Conservation (phyloP, 2,888 invertebrate species). For the Eretmocerus hayati region DNA sequence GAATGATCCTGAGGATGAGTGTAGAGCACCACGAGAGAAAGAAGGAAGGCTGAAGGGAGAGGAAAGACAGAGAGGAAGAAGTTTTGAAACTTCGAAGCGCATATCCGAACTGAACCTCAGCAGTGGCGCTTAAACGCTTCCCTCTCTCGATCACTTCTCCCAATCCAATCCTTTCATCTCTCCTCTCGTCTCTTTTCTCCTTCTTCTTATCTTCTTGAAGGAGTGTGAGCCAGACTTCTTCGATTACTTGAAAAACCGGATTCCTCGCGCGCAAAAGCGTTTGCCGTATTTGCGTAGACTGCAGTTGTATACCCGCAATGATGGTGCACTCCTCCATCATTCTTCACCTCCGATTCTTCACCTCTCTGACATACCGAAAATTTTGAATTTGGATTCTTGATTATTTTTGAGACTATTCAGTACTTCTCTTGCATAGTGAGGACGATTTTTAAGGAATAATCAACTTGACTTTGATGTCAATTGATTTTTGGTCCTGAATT, state of each 20-base stretch:
- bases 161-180: no score
- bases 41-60: not conserved
- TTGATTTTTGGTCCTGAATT: no score
- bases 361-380: no score
- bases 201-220: no score
- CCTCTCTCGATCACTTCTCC: not conserved
- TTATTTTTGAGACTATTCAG: no score
- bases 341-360: not conserved
- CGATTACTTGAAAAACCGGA: conserved; percentile 46
- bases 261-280: conserved; percentile 42
- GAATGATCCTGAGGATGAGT: not conserved
- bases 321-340: conserved; percentile 12
- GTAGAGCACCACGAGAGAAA: not conserved
- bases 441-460: no score
- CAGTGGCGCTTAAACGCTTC: not conserved
- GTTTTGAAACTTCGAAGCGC: no score
- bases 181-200: no score
- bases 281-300: conserved; percentile 40
- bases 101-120: not conserved
- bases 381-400: no score
- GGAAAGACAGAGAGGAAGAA: not conserved
- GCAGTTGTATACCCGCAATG: no score
- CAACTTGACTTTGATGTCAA: no score
- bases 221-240: conserved; percentile 19
- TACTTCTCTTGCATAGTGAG: no score